Evolutionary conservation across 2,888 invertebrate genomes (phyloP).

Genomic region (Heliconius sara): DNA sequence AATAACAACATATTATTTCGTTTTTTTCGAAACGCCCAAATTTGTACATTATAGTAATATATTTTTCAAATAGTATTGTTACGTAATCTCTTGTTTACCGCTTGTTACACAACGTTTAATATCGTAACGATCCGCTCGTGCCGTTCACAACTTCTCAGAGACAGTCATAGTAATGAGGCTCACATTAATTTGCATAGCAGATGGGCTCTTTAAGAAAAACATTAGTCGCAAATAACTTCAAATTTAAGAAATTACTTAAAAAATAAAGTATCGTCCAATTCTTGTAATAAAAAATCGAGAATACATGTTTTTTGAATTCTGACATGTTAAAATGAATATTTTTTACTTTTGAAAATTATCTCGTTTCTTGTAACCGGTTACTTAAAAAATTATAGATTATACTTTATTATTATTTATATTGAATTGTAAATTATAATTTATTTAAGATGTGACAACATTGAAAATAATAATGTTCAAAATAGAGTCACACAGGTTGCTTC

Average conservation of each 20-base stretch:
- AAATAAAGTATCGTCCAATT: not conserved
- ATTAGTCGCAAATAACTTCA: slow-evolving; percentile 27
- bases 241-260: slow-evolving; percentile 15
- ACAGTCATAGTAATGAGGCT: slow-evolving; percentile 30
- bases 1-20: too few species aligned
- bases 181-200: slow-evolving; percentile 30
- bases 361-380: not conserved
- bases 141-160: slow-evolving; percentile 20
- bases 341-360: too few species aligned
- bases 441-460: not conserved
- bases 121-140: not conserved
- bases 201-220: slow-evolving; percentile 30
- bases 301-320: too few species aligned
- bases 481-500: not conserved
- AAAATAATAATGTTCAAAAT: not conserved
- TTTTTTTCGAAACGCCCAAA: too few species aligned
- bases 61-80: not conserved
- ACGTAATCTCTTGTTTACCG: not conserved
- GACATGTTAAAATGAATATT: too few species aligned
- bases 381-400: not conserved
- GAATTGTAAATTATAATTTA: not conserved
- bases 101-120: slow-evolving; percentile 9
- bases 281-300: too few species aligned
- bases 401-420: not conserved
- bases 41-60: too few species aligned